Evolutionary conservation across 1,140 invertebrate genomes (phyloP).

Genomic region (Listronotus bonariensis): DNA sequence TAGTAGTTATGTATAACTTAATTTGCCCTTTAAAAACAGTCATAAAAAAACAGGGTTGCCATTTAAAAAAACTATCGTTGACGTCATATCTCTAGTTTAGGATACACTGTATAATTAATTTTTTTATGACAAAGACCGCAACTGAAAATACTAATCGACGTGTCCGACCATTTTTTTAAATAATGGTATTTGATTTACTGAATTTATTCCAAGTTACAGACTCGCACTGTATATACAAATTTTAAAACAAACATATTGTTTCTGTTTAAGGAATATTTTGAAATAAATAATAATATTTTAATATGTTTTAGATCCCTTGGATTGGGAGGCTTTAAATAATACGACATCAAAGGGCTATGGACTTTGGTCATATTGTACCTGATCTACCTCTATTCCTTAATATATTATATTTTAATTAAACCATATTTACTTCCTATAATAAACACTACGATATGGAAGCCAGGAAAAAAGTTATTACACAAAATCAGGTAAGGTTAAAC

Average conservation of each 20-base stretch:
- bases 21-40: no score
- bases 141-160: no score
- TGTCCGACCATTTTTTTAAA: no score
- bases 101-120: no score
- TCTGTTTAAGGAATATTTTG: neutral
- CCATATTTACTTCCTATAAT: slow-evolving; percentile 60
- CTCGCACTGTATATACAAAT: neutral
- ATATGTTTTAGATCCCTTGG: slow-evolving; percentile 46
- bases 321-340: slow-evolving; percentile 42
- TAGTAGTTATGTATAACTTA: no score
- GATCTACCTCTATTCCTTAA: slow-evolving; percentile 65
- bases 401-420: slow-evolving; percentile 71
- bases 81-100: no score
- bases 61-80: no score
- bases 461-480: slow-evolving; percentile 10
- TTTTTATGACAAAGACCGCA: no score
- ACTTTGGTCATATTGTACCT: slow-evolving; percentile 70
- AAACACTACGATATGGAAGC: slow-evolving; percentile 52
- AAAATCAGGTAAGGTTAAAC: slow-evolving; percentile 34
- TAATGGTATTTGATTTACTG: no score
- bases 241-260: neutral
- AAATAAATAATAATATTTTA: slow-evolving; percentile 10
- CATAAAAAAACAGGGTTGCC: no score
- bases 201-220: no score
- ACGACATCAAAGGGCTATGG: slow-evolving; percentile 73